phyloP scores from a whole-genome alignment of 2,888 invertebrate species.

The Apeira syringaria region DNA sequence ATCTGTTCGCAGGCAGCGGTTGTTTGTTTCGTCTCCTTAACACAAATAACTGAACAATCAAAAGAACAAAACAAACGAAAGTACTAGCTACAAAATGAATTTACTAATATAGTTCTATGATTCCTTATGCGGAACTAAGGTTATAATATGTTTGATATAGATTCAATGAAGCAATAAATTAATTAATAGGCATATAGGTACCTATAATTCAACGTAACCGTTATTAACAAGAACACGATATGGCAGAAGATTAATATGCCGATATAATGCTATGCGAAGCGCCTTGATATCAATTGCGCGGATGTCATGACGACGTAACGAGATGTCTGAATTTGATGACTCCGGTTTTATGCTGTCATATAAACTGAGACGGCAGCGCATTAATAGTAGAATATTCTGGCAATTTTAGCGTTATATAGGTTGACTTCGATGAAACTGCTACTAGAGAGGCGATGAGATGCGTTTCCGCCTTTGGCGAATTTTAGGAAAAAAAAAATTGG shows the following conservation, averaged over 20 bases:
- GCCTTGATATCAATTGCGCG: slow-evolving; percentile 16
- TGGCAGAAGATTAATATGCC: slow-evolving; percentile 13
- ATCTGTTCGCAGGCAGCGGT: too few relatives aligned
- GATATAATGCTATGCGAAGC: slow-evolving; percentile 15
- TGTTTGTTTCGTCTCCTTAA: too few relatives aligned
- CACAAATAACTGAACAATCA: too few relatives aligned
- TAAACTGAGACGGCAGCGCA: slow-evolving; percentile 12
- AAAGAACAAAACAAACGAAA: too few relatives aligned
- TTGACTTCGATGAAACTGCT: too few relatives aligned
- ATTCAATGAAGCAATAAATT: slow-evolving; percentile 2
- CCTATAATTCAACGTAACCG: not conserved
- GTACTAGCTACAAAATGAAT: too few relatives aligned
- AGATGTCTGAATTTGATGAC: slow-evolving; percentile 24
- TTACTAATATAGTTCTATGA: too few relatives aligned
- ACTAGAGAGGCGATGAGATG: too few relatives aligned
- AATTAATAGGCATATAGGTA: slow-evolving; percentile 9
- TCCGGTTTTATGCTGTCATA: slow-evolving; percentile 17
- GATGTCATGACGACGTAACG: slow-evolving; percentile 14
- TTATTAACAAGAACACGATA: slow-evolving; percentile 2
- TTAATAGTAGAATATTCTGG: slow-evolving; percentile 14
- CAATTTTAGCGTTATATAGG: not conserved
- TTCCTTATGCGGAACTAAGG: too few relatives aligned
- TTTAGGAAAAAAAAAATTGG: too few relatives aligned
- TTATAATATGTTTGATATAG: not conserved
- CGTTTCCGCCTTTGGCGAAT: too few relatives aligned